Evolutionary conservation across 2,888 invertebrate genomes (phyloP), one percentile per base, ranked within the genome.

Genomic region (Hirtodrosophila duncani): DNA sequence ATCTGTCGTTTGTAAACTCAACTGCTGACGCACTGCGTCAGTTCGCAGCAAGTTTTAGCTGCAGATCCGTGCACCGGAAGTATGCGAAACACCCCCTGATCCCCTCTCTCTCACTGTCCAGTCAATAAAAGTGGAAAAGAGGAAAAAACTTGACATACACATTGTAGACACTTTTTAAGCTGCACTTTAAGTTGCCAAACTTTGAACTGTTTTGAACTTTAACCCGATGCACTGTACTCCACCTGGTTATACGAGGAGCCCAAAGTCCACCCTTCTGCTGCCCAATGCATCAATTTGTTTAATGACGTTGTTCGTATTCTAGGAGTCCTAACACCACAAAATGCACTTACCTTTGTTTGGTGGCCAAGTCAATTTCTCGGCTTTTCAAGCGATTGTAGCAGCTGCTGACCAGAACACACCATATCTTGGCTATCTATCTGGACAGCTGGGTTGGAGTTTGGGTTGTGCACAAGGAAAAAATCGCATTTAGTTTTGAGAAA

Each of bases 1-100:
- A 67, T 70, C 51, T 61, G 61, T 49, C 56, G 66, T 42, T 52
- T 66, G 66, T 56, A 48, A 46, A 44, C 36, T 44, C 59, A 46
- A 44, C 36, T 44, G 44, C 30, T 27, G 44, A 27, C 49, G 65
- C 64, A 63, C 55, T 48, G 50, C 60, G 36, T 36, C 18, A 21
- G 16, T 23, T 6, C 21, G n/a, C 3, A 16, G 21, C 11, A 7
- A 9, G 21, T 30, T 41, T 39, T 33, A 34, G 29, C 33, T 39
- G 24, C 17, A 30, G 18, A 37, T 58, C 29, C 18, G 14, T 20
- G n/a, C 13, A 24, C 33, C 16, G 11, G 9, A 20, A 20, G 18
- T 39, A 11, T 16, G n/a, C n/a, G n/a, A n/a, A n/a, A 10, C 26
- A 16, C 26, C 9, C 26, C 7, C 9, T 10, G 3, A 5, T 7